Percentiles rank a stretch among this genome's conserved stretches.
Conservation (phyloP, 2,797 vertebrate genomes). For the Apogon hyalosoma region DNA sequence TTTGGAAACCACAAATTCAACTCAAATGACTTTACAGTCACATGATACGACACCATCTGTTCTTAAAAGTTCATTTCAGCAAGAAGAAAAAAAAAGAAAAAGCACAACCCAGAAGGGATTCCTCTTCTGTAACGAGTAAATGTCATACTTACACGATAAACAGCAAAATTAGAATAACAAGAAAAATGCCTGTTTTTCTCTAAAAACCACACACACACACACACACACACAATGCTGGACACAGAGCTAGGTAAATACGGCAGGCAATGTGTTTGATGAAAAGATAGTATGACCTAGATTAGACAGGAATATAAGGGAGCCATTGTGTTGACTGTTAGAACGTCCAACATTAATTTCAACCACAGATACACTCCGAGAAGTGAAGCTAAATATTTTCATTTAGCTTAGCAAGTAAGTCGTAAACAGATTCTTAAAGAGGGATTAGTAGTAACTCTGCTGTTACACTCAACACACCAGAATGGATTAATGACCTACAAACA, state of each 20-base stretch:
- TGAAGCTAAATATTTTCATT: neutral
- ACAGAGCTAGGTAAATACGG: slow-evolving; percentile 46
- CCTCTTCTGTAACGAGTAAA: no score
- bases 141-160: no score
- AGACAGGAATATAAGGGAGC: slow-evolving; percentile 38
- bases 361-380: slow-evolving; percentile 6
- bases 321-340: slow-evolving; percentile 45
- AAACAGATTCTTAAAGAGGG: no score
- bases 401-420: no score
- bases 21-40: no score
- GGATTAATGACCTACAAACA: neutral
- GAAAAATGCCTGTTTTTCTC: slow-evolving; percentile 7
- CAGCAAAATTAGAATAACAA: no score
- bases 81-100: no score
- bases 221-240: slow-evolving; percentile 17
- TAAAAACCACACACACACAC: slow-evolving; percentile 18
- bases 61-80: no score
- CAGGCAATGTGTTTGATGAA: slow-evolving; percentile 42
- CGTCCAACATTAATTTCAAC: slow-evolving; percentile 26
- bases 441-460: neutral
- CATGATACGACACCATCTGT: no score
- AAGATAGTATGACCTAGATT: slow-evolving; percentile 58
- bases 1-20: no score
- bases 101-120: no score
- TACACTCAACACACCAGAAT: neutral